A percentile compares a stretch with the other conserved stretches of the same genome.
phyloP scores from a whole-genome alignment of 2,113 vertebrate genomes.

The Dryoscopus gambensis region DNA sequence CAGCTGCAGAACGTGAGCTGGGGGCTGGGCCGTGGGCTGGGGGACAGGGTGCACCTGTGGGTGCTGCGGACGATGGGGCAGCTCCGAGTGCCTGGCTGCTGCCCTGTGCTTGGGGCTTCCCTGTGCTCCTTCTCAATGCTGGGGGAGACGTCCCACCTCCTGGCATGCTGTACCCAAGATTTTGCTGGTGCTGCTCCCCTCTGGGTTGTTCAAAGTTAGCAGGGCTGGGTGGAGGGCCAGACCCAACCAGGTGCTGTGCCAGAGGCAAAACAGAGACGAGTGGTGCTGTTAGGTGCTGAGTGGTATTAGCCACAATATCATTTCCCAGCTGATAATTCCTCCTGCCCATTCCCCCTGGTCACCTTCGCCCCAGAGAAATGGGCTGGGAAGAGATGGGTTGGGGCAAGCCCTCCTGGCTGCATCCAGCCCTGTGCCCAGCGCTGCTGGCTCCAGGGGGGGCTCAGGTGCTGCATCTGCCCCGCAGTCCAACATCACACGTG shows the following conservation, averaged over 20 bases:
- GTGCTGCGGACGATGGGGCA: not conserved
- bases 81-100: not conserved
- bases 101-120: not conserved
- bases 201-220: not conserved
- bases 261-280: slow-evolving; percentile 10
- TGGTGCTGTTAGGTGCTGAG: not conserved
- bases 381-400: not conserved
- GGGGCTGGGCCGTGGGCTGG: not conserved
- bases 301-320: not conserved
- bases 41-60: not conserved
- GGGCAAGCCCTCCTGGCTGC: not conserved
- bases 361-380: not conserved
- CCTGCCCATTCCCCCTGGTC: not conserved
- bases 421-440: accelerated
- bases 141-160: not conserved
- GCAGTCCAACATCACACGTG: slow-evolving; percentile 89
- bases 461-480: not conserved
- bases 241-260: not conserved
- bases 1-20: slow-evolving; percentile 95
- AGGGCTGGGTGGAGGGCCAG: not conserved
- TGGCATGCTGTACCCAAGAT: not conserved
- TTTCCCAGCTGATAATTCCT: not conserved
- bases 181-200: not conserved
- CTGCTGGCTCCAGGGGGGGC: not conserved
- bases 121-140: not conserved